A percentile compares a stretch with the other conserved stretches of the same genome.
phyloP scores from a whole-genome alignment of 2,113 vertebrate genomes.

The Tursiops truncatus region DNA sequence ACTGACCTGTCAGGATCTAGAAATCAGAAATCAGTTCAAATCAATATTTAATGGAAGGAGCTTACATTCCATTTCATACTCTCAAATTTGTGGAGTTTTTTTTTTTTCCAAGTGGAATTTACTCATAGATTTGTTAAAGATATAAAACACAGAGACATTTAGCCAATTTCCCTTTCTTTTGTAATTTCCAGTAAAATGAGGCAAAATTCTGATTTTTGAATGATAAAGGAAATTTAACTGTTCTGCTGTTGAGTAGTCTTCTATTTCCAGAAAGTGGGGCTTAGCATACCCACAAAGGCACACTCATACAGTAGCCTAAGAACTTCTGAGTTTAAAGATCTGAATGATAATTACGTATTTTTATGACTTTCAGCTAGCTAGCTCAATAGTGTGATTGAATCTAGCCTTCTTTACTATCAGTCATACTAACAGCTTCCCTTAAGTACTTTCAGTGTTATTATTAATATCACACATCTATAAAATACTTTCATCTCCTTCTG shows the following conservation, averaged over 20 bases:
- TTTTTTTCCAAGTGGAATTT: not conserved
- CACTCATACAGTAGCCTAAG: not conserved
- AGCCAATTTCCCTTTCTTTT: slow-evolving; percentile 20
- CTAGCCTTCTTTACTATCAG: not conserved
- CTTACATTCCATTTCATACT: not conserved
- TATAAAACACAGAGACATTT: not conserved
- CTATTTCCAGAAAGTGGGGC: not conserved
- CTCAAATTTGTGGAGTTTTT: not conserved
- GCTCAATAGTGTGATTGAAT: not conserved
- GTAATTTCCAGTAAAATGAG: slow-evolving; percentile 24
- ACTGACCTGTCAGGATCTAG: not conserved
- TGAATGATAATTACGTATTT: not conserved
- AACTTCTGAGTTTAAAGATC: not conserved
- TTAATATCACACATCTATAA: not conserved
- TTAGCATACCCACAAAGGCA: not conserved
- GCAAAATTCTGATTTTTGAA: not conserved
- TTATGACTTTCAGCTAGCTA: not conserved
- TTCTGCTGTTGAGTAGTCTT: not conserved
- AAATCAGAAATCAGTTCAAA: slow-evolving; percentile 37
- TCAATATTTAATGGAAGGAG: not conserved
- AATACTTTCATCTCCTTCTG: not conserved
- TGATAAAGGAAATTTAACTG: not conserved
- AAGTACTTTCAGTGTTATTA: not conserved
- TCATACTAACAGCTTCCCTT: not conserved
- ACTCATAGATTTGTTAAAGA: not conserved